These are phyloP conservation scores for Lepidocyrtoides sp. DNA, from an alignment of 2,888 invertebrate species.

Conservation along the genomic window DNA sequence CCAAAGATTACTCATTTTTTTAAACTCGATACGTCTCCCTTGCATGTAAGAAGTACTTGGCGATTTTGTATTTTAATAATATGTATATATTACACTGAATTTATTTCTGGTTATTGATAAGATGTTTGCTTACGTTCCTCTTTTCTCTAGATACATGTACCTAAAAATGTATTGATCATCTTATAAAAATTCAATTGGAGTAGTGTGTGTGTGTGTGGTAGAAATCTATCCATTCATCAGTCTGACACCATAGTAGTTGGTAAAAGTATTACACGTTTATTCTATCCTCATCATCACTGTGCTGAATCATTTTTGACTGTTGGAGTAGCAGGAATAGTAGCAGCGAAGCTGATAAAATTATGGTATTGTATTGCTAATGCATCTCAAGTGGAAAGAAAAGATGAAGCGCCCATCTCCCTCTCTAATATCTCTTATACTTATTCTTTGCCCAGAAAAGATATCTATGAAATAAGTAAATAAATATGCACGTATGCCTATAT, in stretches of 20 bases:
- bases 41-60: neutral
- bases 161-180: conserved; percentile 13
- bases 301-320: conserved; percentile 42
- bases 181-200: conserved; percentile 59
- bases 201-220: no score
- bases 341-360: conserved; percentile 62
- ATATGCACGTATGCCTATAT: no score
- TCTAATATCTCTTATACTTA: conserved; percentile 51
- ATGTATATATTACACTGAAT: neutral
- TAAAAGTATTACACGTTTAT: conserved; percentile 18
- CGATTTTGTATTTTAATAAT: neutral
- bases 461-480: no score
- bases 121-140: neutral
- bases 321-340: neutral
- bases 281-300: conserved; percentile 44
- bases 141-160: no score
- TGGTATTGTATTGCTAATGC: conserved; percentile 66
- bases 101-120: conserved; percentile 22
- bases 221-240: conserved; percentile 36
- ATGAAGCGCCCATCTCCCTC: conserved; percentile 61
- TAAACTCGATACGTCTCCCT: neutral
- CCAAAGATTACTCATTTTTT: conserved; percentile 28
- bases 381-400: conserved; percentile 77
- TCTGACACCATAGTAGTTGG: neutral
- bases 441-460: no score